Percentiles rank a stretch among this genome's conserved stretches.
These are phyloP conservation scores for Cinara cedri DNA, from an alignment of 2,888 invertebrate genomes.

Conservation along the genomic window DNA sequence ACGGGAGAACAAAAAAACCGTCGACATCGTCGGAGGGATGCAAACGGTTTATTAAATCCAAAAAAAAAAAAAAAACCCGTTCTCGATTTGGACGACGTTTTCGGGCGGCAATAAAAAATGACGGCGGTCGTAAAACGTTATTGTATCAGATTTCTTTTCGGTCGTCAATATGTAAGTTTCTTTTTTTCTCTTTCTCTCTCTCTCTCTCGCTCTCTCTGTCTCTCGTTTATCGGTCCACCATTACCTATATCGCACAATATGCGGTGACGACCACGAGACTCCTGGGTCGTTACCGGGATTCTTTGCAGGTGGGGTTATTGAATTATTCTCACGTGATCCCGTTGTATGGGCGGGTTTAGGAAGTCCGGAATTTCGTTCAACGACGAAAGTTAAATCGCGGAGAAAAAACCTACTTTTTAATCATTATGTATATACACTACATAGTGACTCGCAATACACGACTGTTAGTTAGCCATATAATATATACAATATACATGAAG, in stretches of 20 bases:
- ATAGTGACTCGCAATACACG: too few relatives aligned
- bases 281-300: too few relatives aligned
- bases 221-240: neutral
- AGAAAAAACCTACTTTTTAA: too few relatives aligned
- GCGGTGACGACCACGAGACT: too few relatives aligned
- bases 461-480: neutral
- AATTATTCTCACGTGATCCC: too few relatives aligned
- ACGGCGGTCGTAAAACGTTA: slow-evolving; percentile 8
- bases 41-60: slow-evolving; percentile 31
- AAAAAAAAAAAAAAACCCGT: neutral
- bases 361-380: too few relatives aligned
- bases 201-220: neutral
- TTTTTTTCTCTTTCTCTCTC: neutral
- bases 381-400: too few relatives aligned
- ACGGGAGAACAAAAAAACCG: neutral
- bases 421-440: too few relatives aligned
- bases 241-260: too few relatives aligned
- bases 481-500: too few relatives aligned
- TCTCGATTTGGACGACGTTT: neutral
- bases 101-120: neutral
- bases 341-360: too few relatives aligned
- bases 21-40: neutral
- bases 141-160: neutral
- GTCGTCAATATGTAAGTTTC: neutral
- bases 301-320: too few relatives aligned